Base-by-base conservation (phyloP, 2,888 invertebrate genomes). In the Aphrophora alni region DNA sequence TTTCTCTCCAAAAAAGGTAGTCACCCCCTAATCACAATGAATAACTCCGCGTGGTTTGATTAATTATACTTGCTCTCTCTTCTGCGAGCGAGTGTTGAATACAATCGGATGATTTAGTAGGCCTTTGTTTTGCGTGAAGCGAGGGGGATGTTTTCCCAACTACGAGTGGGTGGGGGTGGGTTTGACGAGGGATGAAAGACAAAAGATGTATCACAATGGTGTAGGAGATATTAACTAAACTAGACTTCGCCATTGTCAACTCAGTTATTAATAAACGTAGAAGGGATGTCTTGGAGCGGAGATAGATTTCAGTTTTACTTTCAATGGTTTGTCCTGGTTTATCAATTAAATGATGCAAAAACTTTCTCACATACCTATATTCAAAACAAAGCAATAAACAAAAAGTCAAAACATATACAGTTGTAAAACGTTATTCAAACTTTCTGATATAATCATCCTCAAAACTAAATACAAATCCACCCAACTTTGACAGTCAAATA, bases 1-100 rank as follows among this genome's bases (percentile, higher is more conserved):
- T 44, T 59, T 21, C 4, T 21, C 14, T 12, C 12, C 14, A 21
- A 59, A 59, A 59, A 14, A 59, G 59, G 59, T 21, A 59, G 59
- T 59, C 59, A 59, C 59, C 59, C n/a, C 59, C 59, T 59, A 59
- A 59, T 59, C 59, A 59, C 59, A 59, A 59, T 59, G 59, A 59
- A 59, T 59, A 59, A 59, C 59, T 59, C 59, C 59, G 21, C n/a
- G 59, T 12, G 59, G n/a, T 59, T 59, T 79, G 79, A 80, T 80
- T 80, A 80, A 80, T 80, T 83, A 83, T 85, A 83, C 84, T 84
- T 84, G 84, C 84, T 82, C 84, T 83, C 83, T 78, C 82, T 73
- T 44, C 38, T 71, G 76, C 33, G 59, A 82, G 38, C 25, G 78
- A 79, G 79, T 81, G 81, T 69, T 81, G 81, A 81, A 81, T 81